A percentile compares a stretch with the other conserved stretches of the same genome.
Evolutionary conservation across 2,113 vertebrate genomes (phyloP).

Genomic region (Xenopus borealis): DNA sequence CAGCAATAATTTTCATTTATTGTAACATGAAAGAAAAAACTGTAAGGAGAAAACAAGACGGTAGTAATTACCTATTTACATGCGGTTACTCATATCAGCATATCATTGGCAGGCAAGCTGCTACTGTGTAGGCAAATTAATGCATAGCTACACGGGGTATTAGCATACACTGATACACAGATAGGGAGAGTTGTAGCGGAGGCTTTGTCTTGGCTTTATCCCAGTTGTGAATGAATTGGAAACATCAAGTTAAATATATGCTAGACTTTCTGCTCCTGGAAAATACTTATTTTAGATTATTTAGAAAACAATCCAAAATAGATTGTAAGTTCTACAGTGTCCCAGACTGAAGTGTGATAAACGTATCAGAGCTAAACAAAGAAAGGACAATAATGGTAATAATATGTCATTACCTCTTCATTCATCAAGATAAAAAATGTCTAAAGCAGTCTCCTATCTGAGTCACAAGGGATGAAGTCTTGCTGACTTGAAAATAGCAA

Average conservation of each 20-base stretch:
- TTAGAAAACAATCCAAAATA: too few species aligned
- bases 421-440: too few species aligned
- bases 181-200: slow-evolving; percentile 1
- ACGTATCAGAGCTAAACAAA: too few species aligned
- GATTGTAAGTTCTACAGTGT: too few species aligned
- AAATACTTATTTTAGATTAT: too few species aligned
- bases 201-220: slow-evolving; percentile 5
- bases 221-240: neutral
- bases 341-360: too few species aligned
- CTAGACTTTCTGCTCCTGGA: too few species aligned
- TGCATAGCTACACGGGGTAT: slow-evolving; percentile 1
- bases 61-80: slow-evolving; percentile 43
- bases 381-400: too few species aligned
- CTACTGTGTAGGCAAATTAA: slow-evolving; percentile 14
- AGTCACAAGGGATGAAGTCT: too few species aligned
- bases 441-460: too few species aligned
- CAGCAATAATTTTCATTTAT: slow-evolving; percentile 45
- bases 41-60: slow-evolving; percentile 30
- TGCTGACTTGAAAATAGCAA: too few species aligned
- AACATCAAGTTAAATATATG: neutral
- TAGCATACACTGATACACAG: slow-evolving; percentile 13
- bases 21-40: slow-evolving; percentile 36
- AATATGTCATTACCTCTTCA: too few species aligned
- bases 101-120: slow-evolving; percentile 32
- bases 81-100: slow-evolving; percentile 29